A percentile compares a stretch with the other conserved stretches of the same genome.
phyloP scores from a whole-genome alignment of 2,888 invertebrate species.

The Agriopis aurantiaria region DNA sequence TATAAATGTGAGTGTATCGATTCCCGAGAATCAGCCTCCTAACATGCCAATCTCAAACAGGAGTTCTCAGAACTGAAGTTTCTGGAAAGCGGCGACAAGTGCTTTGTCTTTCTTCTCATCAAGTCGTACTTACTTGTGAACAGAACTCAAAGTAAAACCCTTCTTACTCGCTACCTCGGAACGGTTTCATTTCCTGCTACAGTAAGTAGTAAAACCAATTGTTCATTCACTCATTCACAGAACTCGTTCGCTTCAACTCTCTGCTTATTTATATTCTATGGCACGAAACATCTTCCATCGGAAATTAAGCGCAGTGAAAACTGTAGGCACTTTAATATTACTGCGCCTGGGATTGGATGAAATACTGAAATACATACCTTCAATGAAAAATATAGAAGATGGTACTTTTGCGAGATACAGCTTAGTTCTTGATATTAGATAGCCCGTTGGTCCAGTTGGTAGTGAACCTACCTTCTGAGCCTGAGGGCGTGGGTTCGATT shows the following conservation, averaged over 20 bases:
- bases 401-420: background rate
- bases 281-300: slow-evolving; percentile 18
- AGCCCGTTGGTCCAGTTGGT: too few species aligned
- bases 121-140: background rate
- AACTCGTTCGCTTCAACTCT: background rate
- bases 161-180: background rate
- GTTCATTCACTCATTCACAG: slow-evolving; percentile 16
- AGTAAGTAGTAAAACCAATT: slow-evolving; percentile 15
- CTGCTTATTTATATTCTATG: slow-evolving; percentile 19
- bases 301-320: slow-evolving; percentile 30
- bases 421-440: background rate
- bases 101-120: background rate
- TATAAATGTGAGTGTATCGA: too few species aligned
- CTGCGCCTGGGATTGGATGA: background rate
- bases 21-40: too few species aligned
- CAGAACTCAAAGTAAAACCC: too few species aligned
- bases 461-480: too few species aligned
- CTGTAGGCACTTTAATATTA: background rate
- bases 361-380: background rate
- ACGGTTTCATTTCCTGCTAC: slow-evolving; percentile 23
- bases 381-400: background rate
- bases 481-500: too few species aligned
- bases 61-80: too few species aligned
- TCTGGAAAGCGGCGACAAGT: too few species aligned
- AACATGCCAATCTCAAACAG: too few species aligned